Evolutionary conservation across 2,113 vertebrate species (phyloP).

Genomic region (Onychorhynchus coronatus): DNA sequence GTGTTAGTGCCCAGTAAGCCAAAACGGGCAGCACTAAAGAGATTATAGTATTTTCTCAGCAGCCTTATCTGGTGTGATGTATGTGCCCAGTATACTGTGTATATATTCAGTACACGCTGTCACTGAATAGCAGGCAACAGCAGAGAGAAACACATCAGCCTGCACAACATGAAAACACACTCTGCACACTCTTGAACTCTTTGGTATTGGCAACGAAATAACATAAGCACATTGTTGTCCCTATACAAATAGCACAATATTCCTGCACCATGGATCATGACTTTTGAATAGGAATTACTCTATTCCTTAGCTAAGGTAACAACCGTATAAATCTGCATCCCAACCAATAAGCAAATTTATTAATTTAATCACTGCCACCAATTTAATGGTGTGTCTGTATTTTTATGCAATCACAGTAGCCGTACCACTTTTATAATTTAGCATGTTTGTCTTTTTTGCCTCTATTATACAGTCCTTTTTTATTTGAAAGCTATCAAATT

Average conservation of each 20-base stretch:
- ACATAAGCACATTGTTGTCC: not conserved
- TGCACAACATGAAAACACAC: not conserved
- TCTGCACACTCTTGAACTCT: not conserved
- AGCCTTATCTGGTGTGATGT: not conserved
- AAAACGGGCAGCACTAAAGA: constrained; percentile 28
- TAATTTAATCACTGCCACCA: not conserved
- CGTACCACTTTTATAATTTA: not conserved
- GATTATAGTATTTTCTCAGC: not conserved
- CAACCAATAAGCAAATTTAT: not conserved
- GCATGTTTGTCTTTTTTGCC: not conserved
- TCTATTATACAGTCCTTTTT: not conserved
- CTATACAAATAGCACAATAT: not conserved
- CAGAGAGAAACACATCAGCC: not conserved
- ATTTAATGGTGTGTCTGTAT: not conserved
- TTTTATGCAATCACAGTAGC: not conserved
- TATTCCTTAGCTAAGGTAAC: not conserved
- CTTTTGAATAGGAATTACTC: not conserved
- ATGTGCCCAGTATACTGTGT: not conserved
- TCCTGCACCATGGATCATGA: not conserved
- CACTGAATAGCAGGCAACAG: not conserved
- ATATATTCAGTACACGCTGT: not conserved
- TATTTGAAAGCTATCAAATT: not conserved
- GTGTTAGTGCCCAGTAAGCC: not conserved
- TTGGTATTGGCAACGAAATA: not conserved
- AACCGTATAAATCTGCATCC: not conserved